A percentile compares a stretch with the other conserved stretches of the same genome.
These are phyloP conservation scores for Drepana falcataria DNA, from an alignment of 2,888 invertebrate species.

Conservation along the genomic window DNA sequence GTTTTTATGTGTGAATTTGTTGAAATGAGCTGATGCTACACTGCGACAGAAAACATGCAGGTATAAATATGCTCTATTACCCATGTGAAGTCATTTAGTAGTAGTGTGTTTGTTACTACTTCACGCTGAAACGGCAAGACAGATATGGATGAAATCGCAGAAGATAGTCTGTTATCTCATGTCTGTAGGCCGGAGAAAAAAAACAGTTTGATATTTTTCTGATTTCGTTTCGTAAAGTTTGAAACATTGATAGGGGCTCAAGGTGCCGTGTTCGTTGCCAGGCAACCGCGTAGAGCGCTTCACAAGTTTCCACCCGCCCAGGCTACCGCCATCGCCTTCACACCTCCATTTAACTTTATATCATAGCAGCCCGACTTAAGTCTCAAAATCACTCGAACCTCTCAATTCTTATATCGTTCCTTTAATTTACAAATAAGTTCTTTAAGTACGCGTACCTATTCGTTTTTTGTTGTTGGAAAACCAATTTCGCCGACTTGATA, in stretches of 20 bases:
- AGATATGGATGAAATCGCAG: too few species aligned
- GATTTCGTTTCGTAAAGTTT: background rate
- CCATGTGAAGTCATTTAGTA: too few species aligned
- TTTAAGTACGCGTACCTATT: background rate
- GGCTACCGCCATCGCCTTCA: constrained; percentile 13
- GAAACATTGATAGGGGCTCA: constrained; percentile 2
- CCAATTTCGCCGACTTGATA: background rate
- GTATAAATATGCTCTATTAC: too few species aligned
- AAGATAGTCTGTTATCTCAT: too few species aligned
- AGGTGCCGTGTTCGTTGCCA: constrained; percentile 16
- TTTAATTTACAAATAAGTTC: background rate
- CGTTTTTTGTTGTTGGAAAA: background rate
- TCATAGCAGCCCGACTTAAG: constrained; percentile 1
- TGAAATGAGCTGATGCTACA: too few species aligned
- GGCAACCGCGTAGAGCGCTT: constrained; percentile 23
- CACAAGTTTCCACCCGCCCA: constrained; percentile 11
- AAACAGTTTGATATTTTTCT: background rate
- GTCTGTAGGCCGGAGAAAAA: too few species aligned
- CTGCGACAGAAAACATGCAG: too few species aligned
- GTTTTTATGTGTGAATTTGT: too few species aligned
- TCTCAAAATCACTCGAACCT: background rate
- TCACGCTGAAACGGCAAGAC: too few species aligned
- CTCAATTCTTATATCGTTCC: background rate
- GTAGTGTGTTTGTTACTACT: too few species aligned
- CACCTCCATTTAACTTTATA: constrained; percentile 3